Evolutionary conservation across 2,797 vertebrate species (phyloP).

Genomic region (Takifugu rubripes): DNA sequence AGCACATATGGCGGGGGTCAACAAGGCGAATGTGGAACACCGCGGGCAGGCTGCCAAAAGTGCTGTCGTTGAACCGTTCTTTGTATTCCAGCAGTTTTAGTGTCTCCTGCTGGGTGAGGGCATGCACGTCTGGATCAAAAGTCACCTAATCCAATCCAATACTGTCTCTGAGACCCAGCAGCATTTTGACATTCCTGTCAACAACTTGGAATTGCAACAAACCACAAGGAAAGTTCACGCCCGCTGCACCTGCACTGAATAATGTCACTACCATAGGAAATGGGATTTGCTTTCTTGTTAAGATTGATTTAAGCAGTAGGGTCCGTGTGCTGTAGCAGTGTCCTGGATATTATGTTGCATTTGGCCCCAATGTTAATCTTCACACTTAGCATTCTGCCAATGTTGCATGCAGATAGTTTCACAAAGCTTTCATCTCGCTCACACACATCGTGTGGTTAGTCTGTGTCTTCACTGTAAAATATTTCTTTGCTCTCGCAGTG

Average conservation of each 20-base stretch:
- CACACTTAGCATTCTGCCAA: not conserved
- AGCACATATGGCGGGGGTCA: conserved; percentile 1
- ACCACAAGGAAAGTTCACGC: too few relatives aligned
- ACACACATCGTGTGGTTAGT: not conserved
- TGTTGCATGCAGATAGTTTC: too few relatives aligned
- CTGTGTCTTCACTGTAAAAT: too few relatives aligned
- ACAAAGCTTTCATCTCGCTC: too few relatives aligned
- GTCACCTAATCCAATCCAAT: too few relatives aligned
- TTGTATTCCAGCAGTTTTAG: conserved; percentile 3
- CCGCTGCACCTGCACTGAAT: too few relatives aligned
- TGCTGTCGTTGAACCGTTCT: conserved; percentile 7
- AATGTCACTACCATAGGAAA: not conserved
- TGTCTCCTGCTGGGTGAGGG: too few relatives aligned
- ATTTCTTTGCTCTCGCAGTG: too few relatives aligned
- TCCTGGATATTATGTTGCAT: not conserved
- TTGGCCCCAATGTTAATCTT: not conserved
- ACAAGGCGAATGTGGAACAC: conserved; percentile 3
- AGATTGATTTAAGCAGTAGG: not conserved
- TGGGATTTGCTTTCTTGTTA: not conserved
- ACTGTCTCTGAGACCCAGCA: too few relatives aligned
- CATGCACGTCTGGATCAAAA: too few relatives aligned
- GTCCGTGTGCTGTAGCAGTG: not conserved
- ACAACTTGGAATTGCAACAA: too few relatives aligned
- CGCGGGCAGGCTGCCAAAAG: conserved; percentile 6
- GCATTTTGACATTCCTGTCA: too few relatives aligned